Conservation (phyloP, 2,113 vertebrate species). For the Solea solea region DNA sequence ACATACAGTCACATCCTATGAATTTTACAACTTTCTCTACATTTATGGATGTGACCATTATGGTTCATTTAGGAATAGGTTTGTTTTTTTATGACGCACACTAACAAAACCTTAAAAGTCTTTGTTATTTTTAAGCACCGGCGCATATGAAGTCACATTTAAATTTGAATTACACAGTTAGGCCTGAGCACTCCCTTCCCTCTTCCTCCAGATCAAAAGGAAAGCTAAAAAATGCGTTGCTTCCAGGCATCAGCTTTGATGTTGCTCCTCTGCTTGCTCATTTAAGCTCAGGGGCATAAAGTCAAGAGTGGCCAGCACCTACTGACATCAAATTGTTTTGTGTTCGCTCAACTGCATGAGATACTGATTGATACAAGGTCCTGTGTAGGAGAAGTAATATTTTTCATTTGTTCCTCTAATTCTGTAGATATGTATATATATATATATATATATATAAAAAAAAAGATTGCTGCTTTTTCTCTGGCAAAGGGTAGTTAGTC, state of each 20-base stretch:
- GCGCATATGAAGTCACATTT: slow-evolving; percentile 64
- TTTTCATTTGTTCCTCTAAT: background rate
- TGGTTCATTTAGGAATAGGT: slow-evolving; percentile 60
- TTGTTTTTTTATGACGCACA: slow-evolving; percentile 37
- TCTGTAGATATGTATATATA: background rate
- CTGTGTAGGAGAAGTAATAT: background rate
- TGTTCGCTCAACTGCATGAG: slow-evolving; percentile 22
- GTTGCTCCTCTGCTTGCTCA: slow-evolving; percentile 63
- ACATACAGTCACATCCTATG: background rate
- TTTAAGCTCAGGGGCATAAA: slow-evolving; percentile 59
- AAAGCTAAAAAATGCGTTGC: slow-evolving; percentile 74
- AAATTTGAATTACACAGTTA: slow-evolving; percentile 76
- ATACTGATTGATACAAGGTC: slow-evolving; percentile 37
- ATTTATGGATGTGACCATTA: background rate
- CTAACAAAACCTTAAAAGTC: slow-evolving; percentile 43
- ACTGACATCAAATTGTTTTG: slow-evolving; percentile 45
- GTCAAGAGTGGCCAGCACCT: slow-evolving; percentile 54
- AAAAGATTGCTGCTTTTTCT: background rate
- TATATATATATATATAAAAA: background rate
- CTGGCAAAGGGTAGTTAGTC: background rate
- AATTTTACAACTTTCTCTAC: slow-evolving; percentile 17
- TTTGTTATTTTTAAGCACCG: slow-evolving; percentile 70
- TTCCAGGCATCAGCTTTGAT: slow-evolving; percentile 81
- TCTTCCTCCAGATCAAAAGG: slow-evolving; percentile 82
- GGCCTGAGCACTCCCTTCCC: slow-evolving; percentile 45